These are phyloP conservation scores for Bolinopsis microptera DNA, from an alignment of 37 sponge, comb jelly and placozoan species.

Conservation along the genomic window DNA sequence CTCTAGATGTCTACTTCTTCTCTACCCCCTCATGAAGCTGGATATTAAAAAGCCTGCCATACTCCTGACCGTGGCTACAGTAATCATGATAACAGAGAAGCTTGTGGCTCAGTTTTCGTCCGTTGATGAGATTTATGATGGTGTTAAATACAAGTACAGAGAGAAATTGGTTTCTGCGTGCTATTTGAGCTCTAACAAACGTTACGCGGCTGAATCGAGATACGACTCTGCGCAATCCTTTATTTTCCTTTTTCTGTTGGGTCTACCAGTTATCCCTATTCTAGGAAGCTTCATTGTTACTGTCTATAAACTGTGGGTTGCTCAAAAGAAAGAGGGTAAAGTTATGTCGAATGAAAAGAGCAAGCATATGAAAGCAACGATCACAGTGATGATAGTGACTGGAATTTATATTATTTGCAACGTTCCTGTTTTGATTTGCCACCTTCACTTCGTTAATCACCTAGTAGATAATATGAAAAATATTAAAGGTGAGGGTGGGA, in stretches of 20 bases:
- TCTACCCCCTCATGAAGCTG: neutral
- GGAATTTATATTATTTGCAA: neutral
- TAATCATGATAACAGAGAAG: neutral
- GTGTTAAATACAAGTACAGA: neutral
- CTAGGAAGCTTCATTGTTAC: neutral
- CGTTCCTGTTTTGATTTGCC: neutral
- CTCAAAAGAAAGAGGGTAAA: neutral
- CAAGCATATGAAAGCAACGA: neutral
- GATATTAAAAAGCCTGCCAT: neutral
- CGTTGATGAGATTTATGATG: neutral
- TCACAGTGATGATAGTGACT: neutral
- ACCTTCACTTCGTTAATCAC: neutral
- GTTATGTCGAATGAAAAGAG: neutral
- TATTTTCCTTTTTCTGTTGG: neutral
- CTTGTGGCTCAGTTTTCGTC: neutral
- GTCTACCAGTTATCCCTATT: neutral
- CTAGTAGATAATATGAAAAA: neutral
- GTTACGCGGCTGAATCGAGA: neutral
- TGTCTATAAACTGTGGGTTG: neutral
- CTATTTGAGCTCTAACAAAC: neutral
- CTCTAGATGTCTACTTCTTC: neutral
- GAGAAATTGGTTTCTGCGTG: neutral
- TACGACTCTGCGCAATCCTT: neutral
- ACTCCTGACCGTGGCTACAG: neutral
- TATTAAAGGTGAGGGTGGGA: neutral